Conservation (phyloP, 2,888 invertebrate genomes). For the Gymnosoma rotundatum region DNA sequence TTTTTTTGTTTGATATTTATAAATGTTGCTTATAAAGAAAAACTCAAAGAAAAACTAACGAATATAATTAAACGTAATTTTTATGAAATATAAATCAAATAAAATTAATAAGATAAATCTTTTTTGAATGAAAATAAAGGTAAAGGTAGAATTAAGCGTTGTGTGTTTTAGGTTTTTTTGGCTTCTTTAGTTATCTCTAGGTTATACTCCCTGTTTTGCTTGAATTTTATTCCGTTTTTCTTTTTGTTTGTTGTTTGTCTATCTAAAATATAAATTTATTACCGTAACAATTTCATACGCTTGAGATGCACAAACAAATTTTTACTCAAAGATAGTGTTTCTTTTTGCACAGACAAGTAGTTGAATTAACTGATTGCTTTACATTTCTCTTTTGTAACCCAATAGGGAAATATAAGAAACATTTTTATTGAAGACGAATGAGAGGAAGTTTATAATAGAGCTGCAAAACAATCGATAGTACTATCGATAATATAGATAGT, state of each 20-base stretch:
- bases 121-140: neutral
- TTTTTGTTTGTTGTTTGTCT: neutral
- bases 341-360: neutral
- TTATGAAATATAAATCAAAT: neutral
- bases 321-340: neutral
- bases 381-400: neutral
- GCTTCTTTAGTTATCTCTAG: neutral
- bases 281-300: neutral
- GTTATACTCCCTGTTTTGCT: neutral
- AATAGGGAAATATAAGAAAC: neutral
- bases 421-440: no score
- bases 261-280: neutral
- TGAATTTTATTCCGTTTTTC: neutral
- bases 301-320: neutral
- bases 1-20: constrained; percentile 14
- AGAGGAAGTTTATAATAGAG: no score
- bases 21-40: constrained; percentile 57
- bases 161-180: neutral
- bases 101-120: neutral
- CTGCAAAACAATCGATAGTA: no score
- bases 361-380: neutral
- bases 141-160: neutral
- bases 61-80: neutral
- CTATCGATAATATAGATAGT: no score
- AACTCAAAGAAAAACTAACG: constrained; percentile 2